Conservation (phyloP, 2,888 invertebrate genomes). For the Linnaemya tessellans region DNA sequence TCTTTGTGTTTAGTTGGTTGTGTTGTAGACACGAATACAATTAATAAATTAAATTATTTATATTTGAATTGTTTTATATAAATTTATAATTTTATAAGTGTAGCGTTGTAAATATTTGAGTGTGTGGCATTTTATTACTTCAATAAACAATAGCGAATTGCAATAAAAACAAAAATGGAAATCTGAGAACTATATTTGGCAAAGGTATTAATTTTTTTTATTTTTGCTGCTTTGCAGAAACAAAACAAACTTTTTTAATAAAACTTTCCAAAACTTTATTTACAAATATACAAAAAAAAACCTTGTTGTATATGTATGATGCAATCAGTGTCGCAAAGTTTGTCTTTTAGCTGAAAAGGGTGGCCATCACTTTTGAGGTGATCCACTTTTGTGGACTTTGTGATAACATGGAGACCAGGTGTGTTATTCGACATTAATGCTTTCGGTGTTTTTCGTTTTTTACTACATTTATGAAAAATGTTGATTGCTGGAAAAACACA, state of each 20-base stretch:
- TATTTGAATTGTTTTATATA: constrained; percentile 31
- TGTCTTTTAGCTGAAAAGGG: too few relatives aligned
- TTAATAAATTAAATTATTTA: constrained; percentile 35
- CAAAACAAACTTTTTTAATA: not conserved
- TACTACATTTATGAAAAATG: too few relatives aligned
- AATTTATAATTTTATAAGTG: constrained; percentile 36
- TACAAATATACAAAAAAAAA: too few relatives aligned
- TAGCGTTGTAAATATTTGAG: not conserved
- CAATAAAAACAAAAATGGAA: constrained; percentile 6
- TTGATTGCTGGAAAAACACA: too few relatives aligned
- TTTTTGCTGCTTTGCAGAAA: not conserved
- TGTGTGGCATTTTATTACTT: constrained; percentile 29
- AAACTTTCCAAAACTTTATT: not conserved
- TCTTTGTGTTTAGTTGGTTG: not conserved
- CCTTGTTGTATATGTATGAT: too few relatives aligned
- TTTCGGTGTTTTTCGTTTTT: too few relatives aligned
- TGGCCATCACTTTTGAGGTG: too few relatives aligned
- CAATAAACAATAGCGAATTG: constrained; percentile 17
- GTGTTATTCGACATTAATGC: too few relatives aligned
- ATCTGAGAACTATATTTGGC: constrained; percentile 14
- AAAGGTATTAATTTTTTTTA: not conserved
- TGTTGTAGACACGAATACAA: constrained; percentile 33
- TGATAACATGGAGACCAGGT: too few relatives aligned
- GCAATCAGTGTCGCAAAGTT: too few relatives aligned
- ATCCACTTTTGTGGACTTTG: too few relatives aligned